Evolutionary conservation across 1,140 invertebrate genomes (phyloP).

Genomic region (Aethina tumida): DNA sequence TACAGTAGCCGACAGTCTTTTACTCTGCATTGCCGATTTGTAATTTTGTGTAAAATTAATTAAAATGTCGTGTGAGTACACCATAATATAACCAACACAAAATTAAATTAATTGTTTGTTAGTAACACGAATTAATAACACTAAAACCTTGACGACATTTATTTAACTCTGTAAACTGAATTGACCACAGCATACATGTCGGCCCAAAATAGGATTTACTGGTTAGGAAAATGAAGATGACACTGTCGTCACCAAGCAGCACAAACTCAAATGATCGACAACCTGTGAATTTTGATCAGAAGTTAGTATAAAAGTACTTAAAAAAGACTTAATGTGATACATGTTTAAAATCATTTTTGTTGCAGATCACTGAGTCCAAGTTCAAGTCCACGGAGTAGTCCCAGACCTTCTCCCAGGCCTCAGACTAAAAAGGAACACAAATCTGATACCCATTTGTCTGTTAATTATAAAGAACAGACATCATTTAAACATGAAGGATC

Average conservation of each 20-base stretch:
- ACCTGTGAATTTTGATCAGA: constrained; percentile 10
- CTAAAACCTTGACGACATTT: no score
- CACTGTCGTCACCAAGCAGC: constrained; percentile 14
- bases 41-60: no score
- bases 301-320: constrained; percentile 17
- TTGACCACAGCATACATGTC: constrained; percentile 8
- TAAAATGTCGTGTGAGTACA: no score
- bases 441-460: constrained; percentile 20
- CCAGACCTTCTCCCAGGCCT: constrained; percentile 31
- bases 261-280: constrained; percentile 8
- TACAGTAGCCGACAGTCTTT: no score
- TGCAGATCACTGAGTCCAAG: constrained; percentile 28
- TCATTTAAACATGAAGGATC: constrained; percentile 24
- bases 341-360: background rate
- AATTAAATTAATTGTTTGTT: no score
- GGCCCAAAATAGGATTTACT: constrained; percentile 7
- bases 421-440: constrained; percentile 28
- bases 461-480: constrained; percentile 17
- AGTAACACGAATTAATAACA: no score
- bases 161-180: constrained; percentile 4
- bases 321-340: background rate
- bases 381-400: constrained; percentile 31
- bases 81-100: no score
- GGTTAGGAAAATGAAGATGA: constrained; percentile 16
- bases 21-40: no score